A percentile compares a stretch with the other conserved stretches of the same genome.
Evolutionary conservation across 2,797 vertebrate species (phyloP).

Genomic region (Sternotherus odoratus): DNA sequence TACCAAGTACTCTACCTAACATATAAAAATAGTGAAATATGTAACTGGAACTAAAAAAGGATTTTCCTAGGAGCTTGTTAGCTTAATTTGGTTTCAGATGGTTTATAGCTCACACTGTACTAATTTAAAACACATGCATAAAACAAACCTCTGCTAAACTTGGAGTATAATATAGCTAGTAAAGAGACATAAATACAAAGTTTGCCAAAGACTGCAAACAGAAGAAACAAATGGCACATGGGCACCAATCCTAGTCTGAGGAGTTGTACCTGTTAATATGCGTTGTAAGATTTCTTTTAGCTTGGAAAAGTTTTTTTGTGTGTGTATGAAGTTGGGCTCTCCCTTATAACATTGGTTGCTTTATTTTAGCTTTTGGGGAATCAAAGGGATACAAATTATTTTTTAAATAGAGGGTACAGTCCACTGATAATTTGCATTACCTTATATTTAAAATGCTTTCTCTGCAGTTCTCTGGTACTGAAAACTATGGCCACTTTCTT

Average conservation of each 20-base stretch:
- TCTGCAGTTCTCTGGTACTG: not conserved
- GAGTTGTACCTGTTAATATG: constrained; percentile 30
- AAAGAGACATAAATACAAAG: constrained; percentile 55
- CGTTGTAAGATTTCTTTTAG: constrained; percentile 19
- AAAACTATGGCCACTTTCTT: not conserved
- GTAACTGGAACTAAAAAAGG: not conserved
- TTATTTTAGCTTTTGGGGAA: not conserved
- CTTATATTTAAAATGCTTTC: not conserved
- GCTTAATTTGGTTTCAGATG: constrained; percentile 69
- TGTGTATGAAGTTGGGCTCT: not conserved
- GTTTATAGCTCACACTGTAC: constrained; percentile 54
- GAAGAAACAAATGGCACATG: constrained; percentile 21
- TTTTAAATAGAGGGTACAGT: not conserved
- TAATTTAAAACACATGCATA: constrained; percentile 74
- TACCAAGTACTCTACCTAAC: not conserved
- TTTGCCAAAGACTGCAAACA: constrained; percentile 51
- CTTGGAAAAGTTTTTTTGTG: constrained; percentile 19
- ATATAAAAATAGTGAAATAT: not conserved
- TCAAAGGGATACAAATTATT: not conserved
- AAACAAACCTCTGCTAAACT: constrained; percentile 59
- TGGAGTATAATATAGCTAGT: constrained; percentile 59
- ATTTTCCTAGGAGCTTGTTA: constrained; percentile 54
- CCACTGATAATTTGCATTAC: not conserved
- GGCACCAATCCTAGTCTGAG: constrained; percentile 33
- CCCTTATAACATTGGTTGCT: not conserved